These are phyloP conservation scores for Tragelaphus oryx DNA, from an alignment of 2,797 vertebrate genomes.

Conservation along the genomic window DNA sequence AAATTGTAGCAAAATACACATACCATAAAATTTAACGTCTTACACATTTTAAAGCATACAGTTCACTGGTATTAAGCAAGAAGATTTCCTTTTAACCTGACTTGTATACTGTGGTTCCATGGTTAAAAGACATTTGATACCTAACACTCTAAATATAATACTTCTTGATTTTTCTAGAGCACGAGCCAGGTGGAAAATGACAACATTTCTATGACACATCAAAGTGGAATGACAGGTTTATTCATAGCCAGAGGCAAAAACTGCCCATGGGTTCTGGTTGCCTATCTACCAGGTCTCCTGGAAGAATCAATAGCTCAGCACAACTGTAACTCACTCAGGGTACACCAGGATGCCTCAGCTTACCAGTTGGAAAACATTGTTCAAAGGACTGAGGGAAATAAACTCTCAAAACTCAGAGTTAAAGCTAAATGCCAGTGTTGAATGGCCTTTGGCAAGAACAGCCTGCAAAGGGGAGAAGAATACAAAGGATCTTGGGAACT, in stretches of 20 bases:
- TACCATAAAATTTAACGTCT: background rate
- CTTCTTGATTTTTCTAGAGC: background rate
- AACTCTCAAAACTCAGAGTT: background rate
- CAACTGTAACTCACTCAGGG: background rate
- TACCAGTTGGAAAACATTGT: background rate
- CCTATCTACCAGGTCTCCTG: background rate
- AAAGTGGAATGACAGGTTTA: background rate
- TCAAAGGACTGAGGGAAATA: background rate
- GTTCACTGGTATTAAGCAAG: background rate
- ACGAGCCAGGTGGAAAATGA: background rate
- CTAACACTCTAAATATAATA: background rate
- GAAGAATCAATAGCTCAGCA: background rate
- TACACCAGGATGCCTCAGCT: background rate
- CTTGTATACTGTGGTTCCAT: background rate
- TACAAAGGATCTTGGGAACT: background rate
- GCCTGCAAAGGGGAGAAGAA: background rate
- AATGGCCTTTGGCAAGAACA: background rate
- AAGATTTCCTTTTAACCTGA: constrained; percentile 5
- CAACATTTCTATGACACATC: background rate
- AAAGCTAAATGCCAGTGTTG: background rate
- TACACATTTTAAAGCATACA: background rate
- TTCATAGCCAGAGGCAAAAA: constrained; percentile 1
- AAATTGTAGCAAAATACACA: background rate
- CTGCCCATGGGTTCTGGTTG: background rate
- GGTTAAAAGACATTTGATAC: constrained; percentile 8